Evolutionary conservation across 2,797 vertebrate species (phyloP).

Genomic region (Lithobates sylvaticus): DNA sequence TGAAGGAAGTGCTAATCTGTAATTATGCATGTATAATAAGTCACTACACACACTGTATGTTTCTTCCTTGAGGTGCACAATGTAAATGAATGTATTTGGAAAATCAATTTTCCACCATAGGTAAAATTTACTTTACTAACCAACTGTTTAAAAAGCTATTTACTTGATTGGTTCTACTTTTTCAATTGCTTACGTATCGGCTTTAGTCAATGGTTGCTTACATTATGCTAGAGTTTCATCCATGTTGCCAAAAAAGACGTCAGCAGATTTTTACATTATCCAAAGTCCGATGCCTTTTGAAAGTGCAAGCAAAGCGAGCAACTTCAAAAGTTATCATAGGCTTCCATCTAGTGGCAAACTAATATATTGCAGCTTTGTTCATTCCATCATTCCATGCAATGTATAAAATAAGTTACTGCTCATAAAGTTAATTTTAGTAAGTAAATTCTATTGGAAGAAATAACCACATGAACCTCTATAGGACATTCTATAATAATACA

Average conservation of each 20-base stretch:
- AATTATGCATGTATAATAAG: conserved; percentile 38
- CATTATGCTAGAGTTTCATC: neutral
- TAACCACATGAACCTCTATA: too few relatives aligned
- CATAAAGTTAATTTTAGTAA: too few relatives aligned
- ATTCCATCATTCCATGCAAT: too few relatives aligned
- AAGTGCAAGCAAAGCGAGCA: neutral
- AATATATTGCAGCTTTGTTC: neutral
- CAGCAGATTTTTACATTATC: conserved; percentile 10
- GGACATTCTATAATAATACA: too few relatives aligned
- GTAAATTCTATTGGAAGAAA: too few relatives aligned
- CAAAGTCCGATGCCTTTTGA: neutral
- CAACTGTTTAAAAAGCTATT: conserved; percentile 28
- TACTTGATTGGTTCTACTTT: conserved; percentile 34
- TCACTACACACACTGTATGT: neutral
- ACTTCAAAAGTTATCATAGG: neutral
- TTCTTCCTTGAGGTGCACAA: neutral
- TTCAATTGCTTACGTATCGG: neutral
- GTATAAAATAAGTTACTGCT: too few relatives aligned
- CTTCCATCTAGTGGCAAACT: conserved; percentile 32
- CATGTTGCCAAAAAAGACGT: conserved; percentile 16
- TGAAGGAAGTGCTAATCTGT: conserved; percentile 2
- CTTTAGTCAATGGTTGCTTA: conserved; percentile 12
- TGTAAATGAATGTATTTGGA: conserved; percentile 17
- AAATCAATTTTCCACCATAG: conserved; percentile 24
- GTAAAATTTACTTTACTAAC: neutral